Percentiles rank a stretch among this genome's conserved stretches.
Conservation (phyloP, 2,888 invertebrate genomes). For the Litoditis marina region DNA sequence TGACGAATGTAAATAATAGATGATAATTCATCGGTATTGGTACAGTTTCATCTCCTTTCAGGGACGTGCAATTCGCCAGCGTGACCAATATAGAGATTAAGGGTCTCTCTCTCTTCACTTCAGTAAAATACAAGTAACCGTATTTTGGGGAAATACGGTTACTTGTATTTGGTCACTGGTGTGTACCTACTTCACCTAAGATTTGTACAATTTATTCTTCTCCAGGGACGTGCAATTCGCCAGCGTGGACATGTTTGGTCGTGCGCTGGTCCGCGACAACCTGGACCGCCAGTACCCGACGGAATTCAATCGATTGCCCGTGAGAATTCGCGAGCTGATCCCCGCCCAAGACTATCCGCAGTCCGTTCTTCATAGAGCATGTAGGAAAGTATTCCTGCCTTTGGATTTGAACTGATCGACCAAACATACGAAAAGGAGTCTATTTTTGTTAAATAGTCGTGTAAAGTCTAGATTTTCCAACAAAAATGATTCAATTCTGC, state of each 20-base stretch:
- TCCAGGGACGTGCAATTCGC: constrained; percentile 57
- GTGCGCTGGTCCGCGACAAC: constrained; percentile 50
- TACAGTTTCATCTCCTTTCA: constrained; percentile 33
- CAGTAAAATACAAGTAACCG: neutral
- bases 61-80: constrained; percentile 55
- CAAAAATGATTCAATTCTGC: no score
- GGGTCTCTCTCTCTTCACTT: no score
- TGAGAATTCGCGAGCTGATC: constrained; percentile 46
- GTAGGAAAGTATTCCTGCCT: constrained; percentile 54
- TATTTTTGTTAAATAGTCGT: constrained; percentile 1
- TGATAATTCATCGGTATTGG: no score
- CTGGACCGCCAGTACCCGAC: constrained; percentile 46
- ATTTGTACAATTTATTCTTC: constrained; percentile 8
- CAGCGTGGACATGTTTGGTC: constrained; percentile 48
- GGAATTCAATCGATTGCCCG: constrained; percentile 49
- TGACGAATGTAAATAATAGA: no score
- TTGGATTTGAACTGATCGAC: no score
- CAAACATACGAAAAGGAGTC: no score
- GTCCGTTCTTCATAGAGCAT: constrained; percentile 43
- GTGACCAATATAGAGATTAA: no score
- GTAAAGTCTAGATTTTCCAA: constrained; percentile 13
- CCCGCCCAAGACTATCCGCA: constrained; percentile 47
- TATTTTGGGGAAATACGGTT: neutral
- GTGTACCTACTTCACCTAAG: neutral
- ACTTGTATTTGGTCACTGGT: no score